Evolutionary conservation across 2,797 vertebrate species (phyloP).

Genomic region (Xenops minutus): DNA sequence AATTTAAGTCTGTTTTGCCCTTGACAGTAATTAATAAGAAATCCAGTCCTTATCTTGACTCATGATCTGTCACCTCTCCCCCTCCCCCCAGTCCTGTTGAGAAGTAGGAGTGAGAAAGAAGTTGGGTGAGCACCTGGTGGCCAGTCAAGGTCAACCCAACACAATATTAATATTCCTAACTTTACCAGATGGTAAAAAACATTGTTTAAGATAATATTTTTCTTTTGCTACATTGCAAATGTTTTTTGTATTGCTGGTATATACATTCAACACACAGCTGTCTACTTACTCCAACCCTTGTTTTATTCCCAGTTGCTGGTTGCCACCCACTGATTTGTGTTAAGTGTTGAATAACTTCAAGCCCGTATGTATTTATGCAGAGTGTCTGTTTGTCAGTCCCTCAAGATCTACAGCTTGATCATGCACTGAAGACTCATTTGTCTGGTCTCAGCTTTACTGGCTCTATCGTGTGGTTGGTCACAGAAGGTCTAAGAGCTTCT

Average conservation of each 20-base stretch:
- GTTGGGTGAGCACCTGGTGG: neutral
- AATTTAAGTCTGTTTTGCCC: neutral
- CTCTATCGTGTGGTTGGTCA: neutral
- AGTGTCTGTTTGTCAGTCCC: neutral
- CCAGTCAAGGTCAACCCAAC: neutral
- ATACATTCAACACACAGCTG: neutral
- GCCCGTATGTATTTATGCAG: neutral
- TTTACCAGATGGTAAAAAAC: neutral
- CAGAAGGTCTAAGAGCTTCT: neutral
- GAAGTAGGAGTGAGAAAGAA: neutral
- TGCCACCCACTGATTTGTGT: neutral
- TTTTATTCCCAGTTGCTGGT: neutral
- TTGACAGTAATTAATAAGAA: neutral
- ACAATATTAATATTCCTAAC: fast-evolving
- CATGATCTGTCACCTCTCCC: neutral
- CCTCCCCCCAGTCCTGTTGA: neutral
- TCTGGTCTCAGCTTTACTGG: neutral
- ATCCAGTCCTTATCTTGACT: neutral
- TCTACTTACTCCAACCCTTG: neutral
- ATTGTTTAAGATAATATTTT: neutral
- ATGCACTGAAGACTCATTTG: neutral
- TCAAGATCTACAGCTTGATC: neutral
- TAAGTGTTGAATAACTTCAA: neutral
- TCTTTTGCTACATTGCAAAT: neutral
- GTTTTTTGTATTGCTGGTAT: neutral